Percentiles rank a stretch among this genome's conserved stretches.
These are phyloP conservation scores for Ciconia stormi DNA, from an alignment of 2,113 vertebrate genomes.

Conservation along the genomic window DNA sequence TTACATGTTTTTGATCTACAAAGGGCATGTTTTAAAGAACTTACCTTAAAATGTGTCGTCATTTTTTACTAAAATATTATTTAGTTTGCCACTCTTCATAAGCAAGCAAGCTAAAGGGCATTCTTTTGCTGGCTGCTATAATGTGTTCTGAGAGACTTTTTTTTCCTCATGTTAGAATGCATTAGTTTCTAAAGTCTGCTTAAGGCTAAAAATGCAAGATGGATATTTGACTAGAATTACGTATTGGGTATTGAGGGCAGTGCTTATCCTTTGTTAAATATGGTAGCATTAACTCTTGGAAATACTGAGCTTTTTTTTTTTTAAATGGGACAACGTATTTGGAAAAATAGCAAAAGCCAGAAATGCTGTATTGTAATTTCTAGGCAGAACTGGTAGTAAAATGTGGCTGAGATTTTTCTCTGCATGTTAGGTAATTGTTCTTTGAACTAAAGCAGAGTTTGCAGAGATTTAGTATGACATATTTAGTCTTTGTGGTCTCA, in stretches of 20 bases:
- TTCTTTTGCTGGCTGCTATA: not conserved
- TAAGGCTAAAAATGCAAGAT: conserved; percentile 24
- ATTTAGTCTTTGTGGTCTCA: not conserved
- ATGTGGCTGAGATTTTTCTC: not conserved
- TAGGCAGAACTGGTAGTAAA: not conserved
- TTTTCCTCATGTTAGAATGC: conserved; percentile 16
- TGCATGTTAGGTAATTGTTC: not conserved
- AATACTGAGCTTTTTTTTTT: not conserved
- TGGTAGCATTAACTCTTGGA: not conserved
- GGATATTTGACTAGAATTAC: conserved; percentile 9
- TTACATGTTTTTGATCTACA: not conserved
- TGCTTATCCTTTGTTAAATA: not conserved
- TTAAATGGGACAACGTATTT: not conserved
- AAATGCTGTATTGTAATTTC: not conserved
- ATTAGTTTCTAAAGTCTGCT: conserved; percentile 55
- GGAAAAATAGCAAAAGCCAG: not conserved
- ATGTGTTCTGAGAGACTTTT: not conserved
- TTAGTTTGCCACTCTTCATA: not conserved
- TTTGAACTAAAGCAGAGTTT: not conserved
- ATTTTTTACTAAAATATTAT: not conserved
- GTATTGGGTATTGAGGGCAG: not conserved
- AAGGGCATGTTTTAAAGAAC: not conserved
- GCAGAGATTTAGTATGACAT: not conserved
- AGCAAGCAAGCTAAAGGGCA: not conserved
- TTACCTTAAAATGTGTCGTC: not conserved